These are phyloP conservation scores for Oligia fasciuncula DNA, from an alignment of 2,888 invertebrate genomes.

Conservation along the genomic window DNA sequence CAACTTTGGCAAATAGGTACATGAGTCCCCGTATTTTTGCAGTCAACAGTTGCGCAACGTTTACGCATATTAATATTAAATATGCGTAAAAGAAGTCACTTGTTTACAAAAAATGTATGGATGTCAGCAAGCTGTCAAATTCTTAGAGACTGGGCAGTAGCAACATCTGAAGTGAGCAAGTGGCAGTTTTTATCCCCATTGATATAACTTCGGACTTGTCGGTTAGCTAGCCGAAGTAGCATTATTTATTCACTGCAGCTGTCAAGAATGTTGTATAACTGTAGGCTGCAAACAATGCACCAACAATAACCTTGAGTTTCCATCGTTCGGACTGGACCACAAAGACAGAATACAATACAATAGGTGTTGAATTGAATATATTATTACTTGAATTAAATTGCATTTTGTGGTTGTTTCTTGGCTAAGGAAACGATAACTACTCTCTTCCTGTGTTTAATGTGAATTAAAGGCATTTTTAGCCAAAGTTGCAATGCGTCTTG, in stretches of 20 bases:
- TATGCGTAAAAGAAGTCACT: neutral
- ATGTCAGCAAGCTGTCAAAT: neutral
- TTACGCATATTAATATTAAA: neutral
- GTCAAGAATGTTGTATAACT: constrained; percentile 37
- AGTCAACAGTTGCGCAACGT: neutral
- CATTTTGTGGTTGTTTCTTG: constrained; percentile 7
- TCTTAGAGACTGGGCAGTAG: neutral
- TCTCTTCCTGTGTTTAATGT: neutral
- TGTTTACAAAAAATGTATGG: too few species aligned
- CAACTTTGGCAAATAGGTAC: neutral
- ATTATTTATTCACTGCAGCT: constrained; percentile 42
- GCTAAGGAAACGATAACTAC: neutral
- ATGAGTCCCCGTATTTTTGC: neutral
- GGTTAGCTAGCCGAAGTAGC: constrained; percentile 5
- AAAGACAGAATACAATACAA: constrained; percentile 46
- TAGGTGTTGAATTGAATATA: constrained; percentile 30
- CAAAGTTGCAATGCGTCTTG: neutral
- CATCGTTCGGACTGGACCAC: constrained; percentile 45
- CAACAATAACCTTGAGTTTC: constrained; percentile 53
- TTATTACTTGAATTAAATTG: constrained; percentile 18
- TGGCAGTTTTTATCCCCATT: neutral
- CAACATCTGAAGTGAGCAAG: neutral
- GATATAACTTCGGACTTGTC: neutral
- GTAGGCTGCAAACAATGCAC: constrained; percentile 50
- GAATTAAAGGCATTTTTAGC: neutral